A percentile compares a stretch with the other conserved stretches of the same genome.
Conservation (phyloP, 2,888 invertebrate genomes). For the Pheosia gnoma region DNA sequence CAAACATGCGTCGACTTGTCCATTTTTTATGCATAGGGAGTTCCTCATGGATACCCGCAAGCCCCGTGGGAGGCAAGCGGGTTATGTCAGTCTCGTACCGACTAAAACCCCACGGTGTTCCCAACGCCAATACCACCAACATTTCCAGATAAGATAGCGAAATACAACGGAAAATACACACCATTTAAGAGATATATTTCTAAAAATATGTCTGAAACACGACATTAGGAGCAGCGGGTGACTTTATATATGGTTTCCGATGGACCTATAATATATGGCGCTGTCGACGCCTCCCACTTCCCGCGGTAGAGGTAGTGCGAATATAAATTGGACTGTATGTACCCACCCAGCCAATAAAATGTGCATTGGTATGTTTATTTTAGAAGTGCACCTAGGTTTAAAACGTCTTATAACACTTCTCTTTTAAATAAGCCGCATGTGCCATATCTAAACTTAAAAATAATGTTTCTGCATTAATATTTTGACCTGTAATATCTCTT, state of each 20-base stretch:
- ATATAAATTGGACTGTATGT: constrained; percentile 25
- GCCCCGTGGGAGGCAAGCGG: no score
- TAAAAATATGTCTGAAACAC: constrained; percentile 28
- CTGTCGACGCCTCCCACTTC: constrained; percentile 36
- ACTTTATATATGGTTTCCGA: constrained; percentile 41
- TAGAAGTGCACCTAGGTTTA: background rate
- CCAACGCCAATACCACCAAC: background rate
- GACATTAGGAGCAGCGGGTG: constrained; percentile 21
- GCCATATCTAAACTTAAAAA: no score
- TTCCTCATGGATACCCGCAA: no score
- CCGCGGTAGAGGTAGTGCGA: constrained; percentile 17
- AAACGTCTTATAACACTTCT: no score
- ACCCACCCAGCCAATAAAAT: constrained; percentile 26
- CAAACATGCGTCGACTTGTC: no score
- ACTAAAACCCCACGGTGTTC: no score
- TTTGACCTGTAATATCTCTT: no score
- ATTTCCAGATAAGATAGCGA: background rate
- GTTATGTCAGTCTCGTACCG: no score
- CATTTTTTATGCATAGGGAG: no score
- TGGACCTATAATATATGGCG: constrained; percentile 39
- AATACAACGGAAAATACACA: constrained; percentile 10
- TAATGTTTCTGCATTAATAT: no score
- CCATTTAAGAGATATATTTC: constrained; percentile 23
- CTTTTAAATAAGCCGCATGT: no score
- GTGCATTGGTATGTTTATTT: constrained; percentile 19